Percentiles rank a stretch among this genome's conserved stretches.
Conservation (phyloP, 2,888 invertebrate genomes). For the Folsomia manolachei region DNA sequence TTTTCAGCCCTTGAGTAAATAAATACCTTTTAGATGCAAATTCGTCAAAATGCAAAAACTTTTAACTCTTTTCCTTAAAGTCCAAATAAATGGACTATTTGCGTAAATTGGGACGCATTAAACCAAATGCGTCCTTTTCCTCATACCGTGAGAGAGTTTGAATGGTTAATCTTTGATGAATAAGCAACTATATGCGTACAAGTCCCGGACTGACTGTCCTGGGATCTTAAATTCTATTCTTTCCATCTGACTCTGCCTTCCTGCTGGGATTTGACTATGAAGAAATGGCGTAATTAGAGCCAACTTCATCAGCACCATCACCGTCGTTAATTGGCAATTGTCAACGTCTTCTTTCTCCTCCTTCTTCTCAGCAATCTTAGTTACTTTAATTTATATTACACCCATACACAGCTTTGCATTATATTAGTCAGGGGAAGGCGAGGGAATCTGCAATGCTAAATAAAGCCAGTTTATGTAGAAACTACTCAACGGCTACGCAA, state of each 20-base stretch:
- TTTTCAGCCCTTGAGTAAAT: neutral
- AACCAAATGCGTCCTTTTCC: too few species aligned
- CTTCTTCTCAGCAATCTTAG: neutral
- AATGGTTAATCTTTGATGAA: neutral
- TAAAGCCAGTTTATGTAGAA: neutral
- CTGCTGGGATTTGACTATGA: neutral
- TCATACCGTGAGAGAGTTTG: neutral
- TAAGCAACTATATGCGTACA: neutral
- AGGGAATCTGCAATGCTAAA: neutral
- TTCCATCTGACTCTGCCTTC: neutral
- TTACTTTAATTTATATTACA: too few species aligned
- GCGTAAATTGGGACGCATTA: neutral
- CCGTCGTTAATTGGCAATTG: constrained; percentile 41
- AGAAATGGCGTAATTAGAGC: constrained; percentile 26
- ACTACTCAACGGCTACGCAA: neutral
- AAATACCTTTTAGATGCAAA: neutral
- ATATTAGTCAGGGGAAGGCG: neutral
- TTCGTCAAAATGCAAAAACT: neutral
- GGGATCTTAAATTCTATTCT: neutral
- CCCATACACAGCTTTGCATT: neutral
- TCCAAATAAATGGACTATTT: neutral
- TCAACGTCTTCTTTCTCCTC: constrained; percentile 32
- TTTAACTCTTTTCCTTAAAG: too few species aligned
- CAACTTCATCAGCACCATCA: constrained; percentile 25
- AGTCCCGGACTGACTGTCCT: neutral